Evolutionary conservation across 2,888 invertebrate genomes (phyloP), one percentile per base, ranked within the genome.

Genomic region (Luperina nickerlii): DNA sequence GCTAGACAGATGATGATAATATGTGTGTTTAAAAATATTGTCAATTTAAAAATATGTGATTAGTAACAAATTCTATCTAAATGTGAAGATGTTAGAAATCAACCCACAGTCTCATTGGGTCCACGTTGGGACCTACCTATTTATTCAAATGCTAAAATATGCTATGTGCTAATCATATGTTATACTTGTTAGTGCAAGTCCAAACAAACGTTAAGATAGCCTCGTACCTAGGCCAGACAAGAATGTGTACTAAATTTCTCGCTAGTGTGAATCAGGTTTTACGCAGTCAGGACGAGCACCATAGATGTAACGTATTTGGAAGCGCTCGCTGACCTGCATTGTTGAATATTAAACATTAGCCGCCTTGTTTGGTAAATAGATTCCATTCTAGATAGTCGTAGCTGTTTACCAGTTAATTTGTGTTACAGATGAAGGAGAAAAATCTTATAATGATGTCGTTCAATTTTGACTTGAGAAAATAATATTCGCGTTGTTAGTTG

Each of bases 291-390:
- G 79, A 81, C 76, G 82, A 87, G 72, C 54, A 72, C 54, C 81
- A 45, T 69, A 79, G 77, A 76, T 76, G 42, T 76, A 72, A 48
- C 71, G 69, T 24, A 78, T 76, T 81, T 84, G 79, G 83, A 83
- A 80, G 79, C 73, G 66, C 74, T 67, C 69, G 32, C 68, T 76
- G 80, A 82, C 85, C 85, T 79, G 88, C 85, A 79, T 88, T 85
- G 77, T 82, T 66, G 89, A 82, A 89, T 87, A 82, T 73, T 76
- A 87, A 89, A 76, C 63, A 72, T 72, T 62, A 63, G 38, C 2
- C 27, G 8, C 85, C 76, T 38, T 80, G 67, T 78, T 83, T 65
- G 70, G 83, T 38, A 60, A 82, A 79, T 74, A 77, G 65, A 78
- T 81, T 74, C 73, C 65, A 82, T 74, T 83, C 76, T 75, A 82